Conservation (phyloP, 1,140 invertebrate species). For the Scaptomyza graminum region DNA sequence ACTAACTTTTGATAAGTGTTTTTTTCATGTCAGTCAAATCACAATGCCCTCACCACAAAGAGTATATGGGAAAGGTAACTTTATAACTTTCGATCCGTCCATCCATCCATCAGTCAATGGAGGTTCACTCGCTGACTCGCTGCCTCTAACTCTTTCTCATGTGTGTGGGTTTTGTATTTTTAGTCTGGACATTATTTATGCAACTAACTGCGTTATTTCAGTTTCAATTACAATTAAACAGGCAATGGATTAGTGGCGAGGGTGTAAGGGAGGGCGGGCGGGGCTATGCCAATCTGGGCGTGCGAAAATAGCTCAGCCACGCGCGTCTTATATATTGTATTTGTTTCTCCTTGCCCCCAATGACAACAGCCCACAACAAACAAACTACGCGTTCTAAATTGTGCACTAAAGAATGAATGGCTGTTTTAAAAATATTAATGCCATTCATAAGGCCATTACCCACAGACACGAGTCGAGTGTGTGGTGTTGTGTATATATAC, state of each 20-base stretch:
- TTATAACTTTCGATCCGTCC: conserved; percentile 7
- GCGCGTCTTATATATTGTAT: conserved; percentile 31
- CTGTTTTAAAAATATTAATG: too few relatives aligned
- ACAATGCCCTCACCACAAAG: neutral
- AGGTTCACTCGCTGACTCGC: neutral
- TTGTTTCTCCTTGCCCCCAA: neutral
- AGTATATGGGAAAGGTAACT: neutral
- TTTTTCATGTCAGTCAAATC: too few relatives aligned
- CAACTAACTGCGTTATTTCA: conserved; percentile 62
- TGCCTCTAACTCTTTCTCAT: neutral
- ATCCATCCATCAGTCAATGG: conserved; percentile 44
- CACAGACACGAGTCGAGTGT: neutral
- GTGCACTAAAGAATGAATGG: conserved; percentile 21
- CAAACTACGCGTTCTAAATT: conserved; percentile 64
- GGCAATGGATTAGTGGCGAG: neutral
- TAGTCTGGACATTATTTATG: conserved; percentile 53
- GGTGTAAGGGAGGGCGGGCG: neutral
- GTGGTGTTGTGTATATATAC: too few relatives aligned
- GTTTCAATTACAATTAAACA: conserved; percentile 73
- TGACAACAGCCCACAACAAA: conserved; percentile 46
- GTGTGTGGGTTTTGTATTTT: conserved; percentile 52
- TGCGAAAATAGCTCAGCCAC: conserved; percentile 73
- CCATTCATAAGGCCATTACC: conserved; percentile 67
- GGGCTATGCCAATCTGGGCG: conserved; percentile 26
- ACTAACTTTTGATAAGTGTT: too few relatives aligned